Evolutionary conservation across 2,888 invertebrate genomes (phyloP).

Genomic region (Dryadula phaetusa): DNA sequence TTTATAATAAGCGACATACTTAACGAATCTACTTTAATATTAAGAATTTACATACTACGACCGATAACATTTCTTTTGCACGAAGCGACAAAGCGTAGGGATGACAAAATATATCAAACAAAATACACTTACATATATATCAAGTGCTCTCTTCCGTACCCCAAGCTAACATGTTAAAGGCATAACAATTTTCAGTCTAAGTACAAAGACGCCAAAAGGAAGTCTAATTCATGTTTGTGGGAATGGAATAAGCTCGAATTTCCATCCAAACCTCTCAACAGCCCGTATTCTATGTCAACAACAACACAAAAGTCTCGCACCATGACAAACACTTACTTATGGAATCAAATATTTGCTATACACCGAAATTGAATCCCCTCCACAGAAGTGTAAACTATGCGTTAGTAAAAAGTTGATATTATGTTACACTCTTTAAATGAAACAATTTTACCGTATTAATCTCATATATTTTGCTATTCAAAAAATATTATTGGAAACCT

Average conservation of each 20-base stretch:
- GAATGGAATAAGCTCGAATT: conserved; percentile 27
- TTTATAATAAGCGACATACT: too few relatives aligned
- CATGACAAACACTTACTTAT: conserved; percentile 41
- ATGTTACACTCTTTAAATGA: conserved; percentile 7
- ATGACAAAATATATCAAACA: neutral
- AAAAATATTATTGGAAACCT: too few relatives aligned
- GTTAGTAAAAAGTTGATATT: conserved; percentile 24
- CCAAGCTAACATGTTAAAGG: conserved; percentile 17
- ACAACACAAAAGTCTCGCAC: conserved; percentile 34
- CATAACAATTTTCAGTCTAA: conserved; percentile 2
- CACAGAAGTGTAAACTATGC: conserved; percentile 22
- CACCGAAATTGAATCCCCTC: conserved; percentile 37
- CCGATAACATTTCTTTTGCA: neutral
- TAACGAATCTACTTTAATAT: too few relatives aligned
- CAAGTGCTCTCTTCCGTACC: conserved; percentile 16
- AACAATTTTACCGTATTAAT: too few relatives aligned
- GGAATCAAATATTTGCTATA: conserved; percentile 37
- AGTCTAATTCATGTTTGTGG: conserved; percentile 18
- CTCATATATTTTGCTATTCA: too few relatives aligned
- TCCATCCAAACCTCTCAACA: conserved; percentile 29
- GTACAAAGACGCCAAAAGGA: conserved; percentile 15
- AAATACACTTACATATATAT: neutral
- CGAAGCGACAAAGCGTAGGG: neutral
- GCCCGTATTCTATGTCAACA: conserved; percentile 33
- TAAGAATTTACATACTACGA: too few relatives aligned